phyloP scores from a whole-genome alignment of 2,113 vertebrate species.

The Vicugna pacos region DNA sequence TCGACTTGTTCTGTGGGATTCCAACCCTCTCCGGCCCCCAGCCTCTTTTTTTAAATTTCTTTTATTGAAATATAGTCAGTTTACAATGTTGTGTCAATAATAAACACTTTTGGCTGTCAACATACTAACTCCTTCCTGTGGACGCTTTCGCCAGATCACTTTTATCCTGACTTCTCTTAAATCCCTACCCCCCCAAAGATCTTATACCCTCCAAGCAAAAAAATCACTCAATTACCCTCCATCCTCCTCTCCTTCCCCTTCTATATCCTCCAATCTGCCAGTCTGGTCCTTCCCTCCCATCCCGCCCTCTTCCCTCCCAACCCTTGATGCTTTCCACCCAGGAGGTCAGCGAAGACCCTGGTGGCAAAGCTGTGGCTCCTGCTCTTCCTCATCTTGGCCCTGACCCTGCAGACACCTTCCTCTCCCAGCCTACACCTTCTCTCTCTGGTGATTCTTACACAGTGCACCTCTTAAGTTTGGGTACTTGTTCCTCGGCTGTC shows the following conservation, averaged over 20 bases:
- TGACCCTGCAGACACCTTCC: background rate
- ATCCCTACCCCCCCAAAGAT: background rate
- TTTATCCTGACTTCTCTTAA: background rate
- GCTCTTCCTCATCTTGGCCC: background rate
- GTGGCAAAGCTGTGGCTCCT: background rate
- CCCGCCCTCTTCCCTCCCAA: background rate
- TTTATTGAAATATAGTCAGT: too few species aligned
- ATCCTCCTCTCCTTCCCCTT: background rate
- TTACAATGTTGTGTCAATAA: too few species aligned
- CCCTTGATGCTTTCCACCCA: too few species aligned
- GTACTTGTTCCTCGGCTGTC: background rate
- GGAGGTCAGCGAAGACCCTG: background rate
- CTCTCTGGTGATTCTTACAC: background rate
- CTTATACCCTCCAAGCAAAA: rapidly evolving
- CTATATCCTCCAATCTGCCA: background rate
- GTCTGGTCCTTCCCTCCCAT: rapidly evolving
- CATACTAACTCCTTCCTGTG: background rate
- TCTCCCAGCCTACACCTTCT: background rate
- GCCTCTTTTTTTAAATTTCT: background rate
- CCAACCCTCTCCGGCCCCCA: background rate
- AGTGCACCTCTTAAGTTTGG: too few species aligned
- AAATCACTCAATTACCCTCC: background rate
- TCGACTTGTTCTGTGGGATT: background rate
- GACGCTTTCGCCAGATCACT: background rate
- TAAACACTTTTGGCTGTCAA: background rate